phyloP scores from a whole-genome alignment of 2,113 vertebrate species.

The Rhinogobius similis region DNA sequence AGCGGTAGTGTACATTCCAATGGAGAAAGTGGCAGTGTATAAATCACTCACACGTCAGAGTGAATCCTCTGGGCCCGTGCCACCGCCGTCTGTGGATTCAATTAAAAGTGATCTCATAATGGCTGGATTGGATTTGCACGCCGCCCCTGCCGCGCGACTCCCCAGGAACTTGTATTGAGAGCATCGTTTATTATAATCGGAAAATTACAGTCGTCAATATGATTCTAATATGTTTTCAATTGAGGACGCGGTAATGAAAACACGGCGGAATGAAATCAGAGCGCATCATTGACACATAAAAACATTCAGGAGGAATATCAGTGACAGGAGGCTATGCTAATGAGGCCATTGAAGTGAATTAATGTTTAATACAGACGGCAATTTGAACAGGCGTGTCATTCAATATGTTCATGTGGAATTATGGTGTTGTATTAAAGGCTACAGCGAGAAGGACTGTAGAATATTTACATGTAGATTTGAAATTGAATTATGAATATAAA shows the following conservation, averaged over 20 bases:
- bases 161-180: background rate
- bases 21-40: constrained; percentile 19
- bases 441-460: background rate
- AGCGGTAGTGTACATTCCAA: background rate
- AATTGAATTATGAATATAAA: no score
- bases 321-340: constrained; percentile 22
- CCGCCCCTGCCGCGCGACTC: background rate
- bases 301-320: background rate
- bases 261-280: background rate
- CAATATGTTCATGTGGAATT: background rate
- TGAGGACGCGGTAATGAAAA: constrained; percentile 21
- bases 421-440: background rate
- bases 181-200: constrained; percentile 23
- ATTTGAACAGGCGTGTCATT: background rate
- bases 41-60: constrained; percentile 40
- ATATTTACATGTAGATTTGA: background rate
- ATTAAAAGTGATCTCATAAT: constrained; percentile 43
- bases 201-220: constrained; percentile 10
- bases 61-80: constrained; percentile 21
- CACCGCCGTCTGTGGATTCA: constrained; percentile 33
- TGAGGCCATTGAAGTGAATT: constrained; percentile 38
- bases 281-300: constrained; percentile 3
- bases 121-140: constrained; percentile 34
- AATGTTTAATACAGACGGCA: constrained; percentile 24
- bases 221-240: constrained; percentile 23